Base-by-base conservation (phyloP, 2,113 vertebrate genomes). In the Cebus imitator region DNA sequence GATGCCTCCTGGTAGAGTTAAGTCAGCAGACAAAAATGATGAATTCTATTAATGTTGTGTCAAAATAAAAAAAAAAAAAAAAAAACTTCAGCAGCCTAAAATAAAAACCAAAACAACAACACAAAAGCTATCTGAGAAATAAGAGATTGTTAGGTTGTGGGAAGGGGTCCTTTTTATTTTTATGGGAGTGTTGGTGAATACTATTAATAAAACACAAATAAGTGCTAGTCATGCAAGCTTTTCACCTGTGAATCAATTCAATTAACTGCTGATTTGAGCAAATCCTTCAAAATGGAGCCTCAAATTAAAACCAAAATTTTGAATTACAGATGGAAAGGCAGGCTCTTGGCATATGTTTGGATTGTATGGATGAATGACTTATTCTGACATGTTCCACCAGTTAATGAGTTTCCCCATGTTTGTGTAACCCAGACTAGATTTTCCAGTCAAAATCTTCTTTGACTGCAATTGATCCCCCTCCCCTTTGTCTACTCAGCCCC, bases 1-100 rank as follows among this genome's bases (percentile, higher is more conserved):
- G 96, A 96, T 96, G 94, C 96, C 72, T 86, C 57, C 87, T 95
- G 40, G 43, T 45, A 95, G 73, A 98, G 73, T 78, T 96, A 10
- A 86, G 73, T 92, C 81, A 82, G 81, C 68, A 96, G 81, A 92
- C 66, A 79, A 92, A 94, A 94, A 64, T 93, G 57, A 97, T 95
- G 92, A 96, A 96, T 94, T 94, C 80, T 90, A 91, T 89, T 87
- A 94, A 96, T 76, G 79, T 3, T 23, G 10, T 61, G n/a, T 30
- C 90, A 18, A 95, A 91, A 89, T n/a, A n/a, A n/a, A n/a, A n/a
- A n/a, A n/a, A 43, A 43, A 83, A 66, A 68, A 75, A n/a, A 80
- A 55, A 55, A 76, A n/a, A 2, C 55, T 68, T 8, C 70, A 61
- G 16, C 52, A 94, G 3, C 32, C 21, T 55, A 83, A 90, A 55